phyloP scores from a whole-genome alignment of 2,797 vertebrate genomes.

The Crax fasciolata region DNA sequence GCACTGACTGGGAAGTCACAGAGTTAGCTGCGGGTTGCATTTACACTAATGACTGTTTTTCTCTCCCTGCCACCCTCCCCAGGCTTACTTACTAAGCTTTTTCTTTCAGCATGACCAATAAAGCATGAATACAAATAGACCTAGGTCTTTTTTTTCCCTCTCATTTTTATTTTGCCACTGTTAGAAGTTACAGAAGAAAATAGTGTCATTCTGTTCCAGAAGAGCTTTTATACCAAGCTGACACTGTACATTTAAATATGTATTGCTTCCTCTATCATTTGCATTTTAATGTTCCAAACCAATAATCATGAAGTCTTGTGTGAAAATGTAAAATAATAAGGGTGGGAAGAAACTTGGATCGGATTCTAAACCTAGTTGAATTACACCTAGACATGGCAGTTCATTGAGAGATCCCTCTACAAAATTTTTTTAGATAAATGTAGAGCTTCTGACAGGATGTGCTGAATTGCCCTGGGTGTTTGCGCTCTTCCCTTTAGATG shows the following conservation, averaged over 20 bases:
- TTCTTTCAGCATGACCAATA: slow-evolving; percentile 42
- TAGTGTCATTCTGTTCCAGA: slow-evolving; percentile 56
- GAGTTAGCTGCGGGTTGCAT: slow-evolving; percentile 45
- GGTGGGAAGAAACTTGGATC: slow-evolving; percentile 71
- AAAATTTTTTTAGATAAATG: slow-evolving; percentile 55
- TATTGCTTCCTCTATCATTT: slow-evolving; percentile 78
- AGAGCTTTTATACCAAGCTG: slow-evolving; percentile 64
- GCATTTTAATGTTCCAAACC: slow-evolving; percentile 84
- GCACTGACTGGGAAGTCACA: slow-evolving; percentile 24
- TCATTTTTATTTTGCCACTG: slow-evolving; percentile 62
- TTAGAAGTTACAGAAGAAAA: slow-evolving; percentile 57
- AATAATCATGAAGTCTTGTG: slow-evolving; percentile 82
- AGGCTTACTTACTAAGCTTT: slow-evolving; percentile 27
- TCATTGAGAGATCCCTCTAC: slow-evolving; percentile 33
- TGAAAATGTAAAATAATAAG: slow-evolving; percentile 77
- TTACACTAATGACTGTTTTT: slow-evolving; percentile 69
- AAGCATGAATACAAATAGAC: slow-evolving; percentile 46
- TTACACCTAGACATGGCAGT: slow-evolving; percentile 68
- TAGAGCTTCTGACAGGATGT: not conserved
- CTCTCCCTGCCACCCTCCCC: not conserved
- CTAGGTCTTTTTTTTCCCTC: not conserved
- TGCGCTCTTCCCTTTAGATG: not conserved
- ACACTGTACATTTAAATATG: slow-evolving; percentile 72
- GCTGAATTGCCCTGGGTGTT: not conserved
- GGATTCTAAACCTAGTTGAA: slow-evolving; percentile 77